A percentile compares a stretch with the other conserved stretches of the same genome.
phyloP scores from a whole-genome alignment of 92 coral and sea anemone species.

The Meandrina meandrites region DNA sequence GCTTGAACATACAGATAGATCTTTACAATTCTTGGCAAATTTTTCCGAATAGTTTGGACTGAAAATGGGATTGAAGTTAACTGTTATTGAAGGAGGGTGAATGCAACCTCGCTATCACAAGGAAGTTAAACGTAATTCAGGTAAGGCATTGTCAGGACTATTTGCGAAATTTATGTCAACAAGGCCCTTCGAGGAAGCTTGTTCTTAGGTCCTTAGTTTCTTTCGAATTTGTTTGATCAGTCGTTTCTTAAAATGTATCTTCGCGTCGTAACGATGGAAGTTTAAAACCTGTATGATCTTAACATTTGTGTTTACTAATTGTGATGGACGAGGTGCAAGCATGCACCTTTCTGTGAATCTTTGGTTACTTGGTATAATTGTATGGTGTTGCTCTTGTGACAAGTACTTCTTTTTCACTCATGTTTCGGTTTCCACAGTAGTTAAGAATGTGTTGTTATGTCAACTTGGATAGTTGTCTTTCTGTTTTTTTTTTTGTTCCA shows the following conservation, averaged over 20 bases:
- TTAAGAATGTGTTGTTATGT: too few species aligned
- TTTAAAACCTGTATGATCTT: not conserved
- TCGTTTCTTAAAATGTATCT: not conserved
- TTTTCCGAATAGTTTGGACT: not conserved
- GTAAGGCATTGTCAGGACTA: not conserved
- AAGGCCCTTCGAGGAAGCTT: slow-evolving; percentile 5
- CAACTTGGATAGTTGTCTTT: too few species aligned
- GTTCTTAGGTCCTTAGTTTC: not conserved
- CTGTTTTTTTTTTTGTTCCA: too few species aligned
- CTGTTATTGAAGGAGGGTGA: slow-evolving; percentile 2
- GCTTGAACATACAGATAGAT: not conserved
- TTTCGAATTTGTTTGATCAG: not conserved
- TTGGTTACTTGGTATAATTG: not conserved
- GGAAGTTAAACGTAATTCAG: not conserved
- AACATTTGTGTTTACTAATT: not conserved
- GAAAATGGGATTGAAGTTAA: not conserved
- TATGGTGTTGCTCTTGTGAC: not conserved
- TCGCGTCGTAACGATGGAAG: not conserved
- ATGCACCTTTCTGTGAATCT: not conserved
- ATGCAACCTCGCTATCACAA: not conserved
- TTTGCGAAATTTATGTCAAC: slow-evolving; percentile 22
- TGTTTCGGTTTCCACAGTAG: not conserved
- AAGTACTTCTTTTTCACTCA: not conserved
- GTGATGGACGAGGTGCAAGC: not conserved
- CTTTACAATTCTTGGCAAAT: not conserved